These are phyloP conservation scores for Bibio marci DNA, from an alignment of 2,888 invertebrate species.

Conservation along the genomic window DNA sequence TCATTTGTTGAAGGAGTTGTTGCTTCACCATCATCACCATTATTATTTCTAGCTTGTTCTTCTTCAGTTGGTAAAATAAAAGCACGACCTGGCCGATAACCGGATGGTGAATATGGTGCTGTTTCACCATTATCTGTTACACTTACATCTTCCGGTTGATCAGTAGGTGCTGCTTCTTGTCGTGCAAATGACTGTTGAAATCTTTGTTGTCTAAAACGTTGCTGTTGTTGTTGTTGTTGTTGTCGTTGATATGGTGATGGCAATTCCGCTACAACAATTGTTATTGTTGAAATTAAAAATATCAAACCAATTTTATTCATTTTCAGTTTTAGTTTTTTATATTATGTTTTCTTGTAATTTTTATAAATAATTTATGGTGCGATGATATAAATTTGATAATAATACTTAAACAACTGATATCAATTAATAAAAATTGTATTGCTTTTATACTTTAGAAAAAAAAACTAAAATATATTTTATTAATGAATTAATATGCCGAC, in stretches of 20 bases:
- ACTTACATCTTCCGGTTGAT: not conserved
- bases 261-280: not conserved
- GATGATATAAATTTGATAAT: not conserved
- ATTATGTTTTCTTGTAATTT: too few species aligned
- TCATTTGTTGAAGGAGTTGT: not conserved
- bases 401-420: slow-evolving; percentile 5
- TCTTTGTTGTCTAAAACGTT: not conserved
- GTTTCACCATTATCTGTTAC: not conserved
- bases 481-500: too few species aligned
- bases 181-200: not conserved
- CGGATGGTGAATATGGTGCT: not conserved
- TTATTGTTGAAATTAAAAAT: not conserved
- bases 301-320: slow-evolving; percentile 2
- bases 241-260: slow-evolving; percentile 3
- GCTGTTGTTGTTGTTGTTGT: not conserved
- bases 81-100: not conserved
- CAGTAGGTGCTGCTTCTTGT: not conserved
- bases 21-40: not conserved
- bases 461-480: not conserved
- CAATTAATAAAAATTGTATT: not conserved
- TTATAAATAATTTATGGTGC: too few species aligned
- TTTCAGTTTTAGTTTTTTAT: not conserved
- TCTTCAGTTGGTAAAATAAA: not conserved
- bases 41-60: not conserved
- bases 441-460: slow-evolving; percentile 4